A percentile compares a stretch with the other conserved stretches of the same genome.
Conservation (phyloP, 2,113 vertebrate species). For the Neotragus pygmaeus region DNA sequence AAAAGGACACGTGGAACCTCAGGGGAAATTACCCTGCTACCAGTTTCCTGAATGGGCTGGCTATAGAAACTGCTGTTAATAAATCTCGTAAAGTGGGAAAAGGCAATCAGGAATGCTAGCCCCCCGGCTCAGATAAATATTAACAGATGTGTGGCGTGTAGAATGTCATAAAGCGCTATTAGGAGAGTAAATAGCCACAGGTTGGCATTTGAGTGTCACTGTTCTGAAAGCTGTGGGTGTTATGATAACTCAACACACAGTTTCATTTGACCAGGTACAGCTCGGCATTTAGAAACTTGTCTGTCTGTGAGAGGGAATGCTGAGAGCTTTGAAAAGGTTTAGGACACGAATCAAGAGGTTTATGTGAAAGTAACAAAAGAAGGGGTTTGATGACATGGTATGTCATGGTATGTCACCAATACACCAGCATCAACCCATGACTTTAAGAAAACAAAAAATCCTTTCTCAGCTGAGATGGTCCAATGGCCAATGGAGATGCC, state of each 20-base stretch:
- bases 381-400: not conserved
- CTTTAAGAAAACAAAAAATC: not conserved
- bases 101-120: not conserved
- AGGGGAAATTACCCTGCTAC: not conserved
- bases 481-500: fast-evolving
- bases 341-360: not conserved
- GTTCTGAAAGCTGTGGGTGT: not conserved
- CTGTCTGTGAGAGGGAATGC: not conserved
- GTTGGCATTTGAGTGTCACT: not conserved
- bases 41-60: not conserved
- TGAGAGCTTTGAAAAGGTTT: not conserved
- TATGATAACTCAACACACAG: not conserved
- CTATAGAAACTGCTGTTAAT: not conserved
- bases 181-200: not conserved
- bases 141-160: fast-evolving
- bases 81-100: not conserved
- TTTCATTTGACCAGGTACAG: not conserved
- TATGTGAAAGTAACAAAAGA: not conserved
- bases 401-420: too few relatives aligned
- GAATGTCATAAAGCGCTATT: not conserved
- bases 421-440: not conserved
- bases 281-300: not conserved
- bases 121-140: not conserved
- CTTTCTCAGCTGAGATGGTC: not conserved
- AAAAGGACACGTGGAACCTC: not conserved